Percentiles rank a stretch among this genome's conserved stretches.
Evolutionary conservation across 1,140 invertebrate species (phyloP).

Genomic region (Triops longicaudatus): DNA sequence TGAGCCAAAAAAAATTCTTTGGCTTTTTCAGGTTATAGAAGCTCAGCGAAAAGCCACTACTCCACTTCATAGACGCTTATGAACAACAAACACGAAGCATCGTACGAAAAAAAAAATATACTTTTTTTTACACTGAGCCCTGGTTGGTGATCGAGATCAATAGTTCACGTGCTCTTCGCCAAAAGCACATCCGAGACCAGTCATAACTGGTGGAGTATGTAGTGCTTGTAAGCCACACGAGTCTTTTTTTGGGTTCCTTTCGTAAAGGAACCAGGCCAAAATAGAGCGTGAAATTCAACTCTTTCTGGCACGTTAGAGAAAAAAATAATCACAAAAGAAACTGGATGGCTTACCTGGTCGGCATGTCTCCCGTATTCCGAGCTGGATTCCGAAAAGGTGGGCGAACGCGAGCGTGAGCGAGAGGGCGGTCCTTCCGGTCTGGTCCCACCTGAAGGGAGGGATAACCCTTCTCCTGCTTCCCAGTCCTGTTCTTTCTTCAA

Average conservation of each 20-base stretch:
- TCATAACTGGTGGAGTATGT: no score
- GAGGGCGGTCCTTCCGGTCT: not conserved
- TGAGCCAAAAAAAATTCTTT: not conserved
- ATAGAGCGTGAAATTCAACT: not conserved
- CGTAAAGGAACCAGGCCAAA: not conserved
- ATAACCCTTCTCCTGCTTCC: slow-evolving; percentile 47
- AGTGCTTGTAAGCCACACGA: no score
- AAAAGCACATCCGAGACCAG: not conserved
- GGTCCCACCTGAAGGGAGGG: not conserved
- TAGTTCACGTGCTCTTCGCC: not conserved
- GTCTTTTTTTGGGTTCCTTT: not conserved
- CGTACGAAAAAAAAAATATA: not conserved
- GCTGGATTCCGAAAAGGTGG: slow-evolving; percentile 5
- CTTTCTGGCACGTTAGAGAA: no score
- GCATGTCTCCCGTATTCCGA: slow-evolving; percentile 5
- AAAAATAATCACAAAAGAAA: not conserved
- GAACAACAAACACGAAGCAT: not conserved
- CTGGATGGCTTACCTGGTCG: not conserved
- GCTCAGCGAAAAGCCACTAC: not conserved
- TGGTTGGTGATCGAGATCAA: not conserved
- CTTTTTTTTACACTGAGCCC: not conserved
- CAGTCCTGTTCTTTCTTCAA: slow-evolving; percentile 81
- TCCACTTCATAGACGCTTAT: not conserved
- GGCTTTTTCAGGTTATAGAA: not conserved
- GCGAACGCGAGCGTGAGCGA: not conserved